A percentile compares a stretch with the other conserved stretches of the same genome.
phyloP scores from a whole-genome alignment of 2,113 vertebrate species.

The Rhinogobius similis region DNA sequence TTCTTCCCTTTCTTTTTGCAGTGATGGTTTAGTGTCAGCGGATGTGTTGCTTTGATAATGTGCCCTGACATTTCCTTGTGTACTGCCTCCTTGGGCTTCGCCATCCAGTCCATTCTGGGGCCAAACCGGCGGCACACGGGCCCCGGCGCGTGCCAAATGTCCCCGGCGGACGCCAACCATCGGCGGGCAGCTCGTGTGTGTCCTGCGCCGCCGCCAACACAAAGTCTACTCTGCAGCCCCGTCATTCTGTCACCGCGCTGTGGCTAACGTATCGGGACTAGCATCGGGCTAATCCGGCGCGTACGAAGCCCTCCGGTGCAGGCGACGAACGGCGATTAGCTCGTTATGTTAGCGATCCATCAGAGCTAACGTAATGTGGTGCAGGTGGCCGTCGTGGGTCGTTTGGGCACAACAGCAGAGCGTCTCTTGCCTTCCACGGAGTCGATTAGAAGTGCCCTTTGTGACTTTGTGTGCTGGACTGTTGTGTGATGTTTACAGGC shows the following conservation, averaged over 20 bases:
- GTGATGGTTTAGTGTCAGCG: neutral
- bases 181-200: neutral
- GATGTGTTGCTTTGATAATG: neutral
- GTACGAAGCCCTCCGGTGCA: constrained; percentile 2
- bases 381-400: constrained; percentile 4
- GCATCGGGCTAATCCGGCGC: constrained; percentile 5
- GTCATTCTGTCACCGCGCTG: constrained; percentile 25
- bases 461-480: neutral
- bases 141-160: neutral
- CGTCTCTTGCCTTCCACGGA: neutral
- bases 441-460: neutral
- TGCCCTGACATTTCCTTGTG: constrained; percentile 43
- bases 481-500: neutral
- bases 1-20: neutral
- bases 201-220: neutral
- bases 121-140: neutral
- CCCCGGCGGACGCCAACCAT: constrained; percentile 1
- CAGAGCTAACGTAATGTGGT: constrained; percentile 3
- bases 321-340: constrained; percentile 7
- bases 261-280: neutral
- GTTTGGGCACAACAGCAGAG: neutral
- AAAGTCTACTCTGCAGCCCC: neutral
- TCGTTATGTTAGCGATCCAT: constrained; percentile 10
- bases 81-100: constrained; percentile 52
- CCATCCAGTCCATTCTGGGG: neutral